phyloP scores from a whole-genome alignment of 35 echinoderm and acorn worm genomes.

The Strongylocentrotus purpuratus region DNA sequence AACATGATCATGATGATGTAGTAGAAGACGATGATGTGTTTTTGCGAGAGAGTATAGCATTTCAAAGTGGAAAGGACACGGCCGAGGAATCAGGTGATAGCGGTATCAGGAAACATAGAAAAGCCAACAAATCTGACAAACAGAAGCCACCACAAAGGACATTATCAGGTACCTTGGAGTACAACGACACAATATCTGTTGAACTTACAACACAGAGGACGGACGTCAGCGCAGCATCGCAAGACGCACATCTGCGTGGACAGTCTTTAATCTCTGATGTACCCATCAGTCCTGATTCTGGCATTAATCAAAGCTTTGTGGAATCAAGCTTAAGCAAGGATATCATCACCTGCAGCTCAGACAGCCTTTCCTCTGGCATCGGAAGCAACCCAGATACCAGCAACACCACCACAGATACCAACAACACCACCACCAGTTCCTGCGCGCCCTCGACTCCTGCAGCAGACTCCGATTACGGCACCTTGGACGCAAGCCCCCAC shows the following conservation, averaged over 20 bases:
- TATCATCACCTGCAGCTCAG: constrained; percentile 14
- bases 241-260: neutral
- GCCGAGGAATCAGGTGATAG: neutral
- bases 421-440: neutral
- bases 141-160: neutral
- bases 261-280: neutral
- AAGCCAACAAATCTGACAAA: neutral
- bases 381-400: neutral
- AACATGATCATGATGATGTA: neutral
- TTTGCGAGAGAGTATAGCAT: neutral
- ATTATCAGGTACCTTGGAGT: constrained; percentile 1
- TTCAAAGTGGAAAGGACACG: neutral
- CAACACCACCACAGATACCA: neutral
- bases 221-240: neutral
- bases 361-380: neutral
- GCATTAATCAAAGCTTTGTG: neutral
- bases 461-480: neutral
- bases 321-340: neutral
- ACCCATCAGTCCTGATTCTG: neutral
- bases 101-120: neutral
- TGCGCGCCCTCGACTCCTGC: neutral
- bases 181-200: neutral
- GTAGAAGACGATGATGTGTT: constrained; percentile 8
- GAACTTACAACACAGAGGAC: neutral
- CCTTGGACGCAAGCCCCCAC: neutral